Evolutionary conservation across 1,140 invertebrate species (phyloP).

Genomic region (Papilio xuthus): DNA sequence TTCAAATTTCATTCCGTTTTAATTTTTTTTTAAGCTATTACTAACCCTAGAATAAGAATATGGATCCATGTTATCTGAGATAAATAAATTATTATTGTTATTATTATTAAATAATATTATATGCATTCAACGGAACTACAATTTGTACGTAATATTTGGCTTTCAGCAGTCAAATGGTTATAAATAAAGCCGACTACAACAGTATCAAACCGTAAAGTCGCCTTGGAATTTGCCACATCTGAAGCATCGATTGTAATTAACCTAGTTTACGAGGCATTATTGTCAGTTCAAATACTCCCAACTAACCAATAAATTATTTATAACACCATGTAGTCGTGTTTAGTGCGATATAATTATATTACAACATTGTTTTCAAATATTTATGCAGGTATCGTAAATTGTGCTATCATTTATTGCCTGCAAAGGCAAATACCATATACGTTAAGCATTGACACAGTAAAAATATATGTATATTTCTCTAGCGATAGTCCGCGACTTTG

Average conservation of each 20-base stretch:
- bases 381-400: no score
- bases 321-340: neutral
- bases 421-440: no score
- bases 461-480: no score
- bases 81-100: no score
- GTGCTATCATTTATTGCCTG: no score
- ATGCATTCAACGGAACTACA: neutral
- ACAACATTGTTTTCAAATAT: neutral
- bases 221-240: neutral
- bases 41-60: no score
- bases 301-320: neutral
- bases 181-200: neutral
- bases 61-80: no score
- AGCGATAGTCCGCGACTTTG: no score
- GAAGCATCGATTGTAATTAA: neutral
- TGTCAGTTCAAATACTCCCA: constrained; percentile 5
- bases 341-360: neutral
- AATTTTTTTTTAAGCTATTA: no score
- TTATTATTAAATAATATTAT: no score
- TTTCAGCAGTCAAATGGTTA: neutral
- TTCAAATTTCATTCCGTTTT: neutral
- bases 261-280: constrained; percentile 10
- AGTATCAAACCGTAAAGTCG: neutral
- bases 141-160: neutral
- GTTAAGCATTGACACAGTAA: no score